Base-by-base conservation (phyloP, 92 coral and sea anemone genomes). In the Phenganax stokvisi region DNA sequence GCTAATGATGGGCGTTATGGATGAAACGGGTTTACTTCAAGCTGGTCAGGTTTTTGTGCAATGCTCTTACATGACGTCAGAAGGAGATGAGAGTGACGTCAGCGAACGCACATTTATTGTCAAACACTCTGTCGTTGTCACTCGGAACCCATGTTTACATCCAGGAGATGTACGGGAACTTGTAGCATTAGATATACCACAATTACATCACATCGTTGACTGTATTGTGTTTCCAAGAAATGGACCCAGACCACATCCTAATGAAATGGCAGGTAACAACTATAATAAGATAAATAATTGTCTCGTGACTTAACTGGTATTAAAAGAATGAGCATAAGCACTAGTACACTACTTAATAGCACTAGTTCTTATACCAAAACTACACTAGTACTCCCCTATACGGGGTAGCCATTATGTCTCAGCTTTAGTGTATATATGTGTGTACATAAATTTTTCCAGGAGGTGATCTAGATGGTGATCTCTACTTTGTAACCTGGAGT, bases 1-100 rank as follows among this genome's bases (percentile, higher is more conserved):
- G 15, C 90, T 96, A 59, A 90, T 96, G 99, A 90, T 96, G 86
- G 99, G 99, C 55, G 99, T 96, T 69, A 91, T 96, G 96, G 99
- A 96, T 76, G 99, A 92, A 77, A 87, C 99, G 8, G 99, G 96
- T 20, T 75, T 77, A 15, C 85, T 96, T 12, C 82, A 89, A 67
- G 84, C 84, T 79, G 99, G 99, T 53, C 88, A 94, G 88, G 98
- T 94, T 7, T 94, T 92, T 76, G 96, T 87, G 75, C 98, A 92
- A 83, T 94, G 88, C 76, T 86, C 97, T 0, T 87, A 86, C 28
- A 85, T 84, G 55, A 88, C 96, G 61, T 84, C 31, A 16, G 87
- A 92, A 37, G 93, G 97, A 6, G 90, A 90, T 64, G 86, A 84
- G 54, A 89, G 76, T 56, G 89, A 76, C 74, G 71, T 85, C 44